A percentile compares a stretch with the other conserved stretches of the same genome.
Conservation (phyloP, 2,113 vertebrate species). For the Stegastes partitus region DNA sequence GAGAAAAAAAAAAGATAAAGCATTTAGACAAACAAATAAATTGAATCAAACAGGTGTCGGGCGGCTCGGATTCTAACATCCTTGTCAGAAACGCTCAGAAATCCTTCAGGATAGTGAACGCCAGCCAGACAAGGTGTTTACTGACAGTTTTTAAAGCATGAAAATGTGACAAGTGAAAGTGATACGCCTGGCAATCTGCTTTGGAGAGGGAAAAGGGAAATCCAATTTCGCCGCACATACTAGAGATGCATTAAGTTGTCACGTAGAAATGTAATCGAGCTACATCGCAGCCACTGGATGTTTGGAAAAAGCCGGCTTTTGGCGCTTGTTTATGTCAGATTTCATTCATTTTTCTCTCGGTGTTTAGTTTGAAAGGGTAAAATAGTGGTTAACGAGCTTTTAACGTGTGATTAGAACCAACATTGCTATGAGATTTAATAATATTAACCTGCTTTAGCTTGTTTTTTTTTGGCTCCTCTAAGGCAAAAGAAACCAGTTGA, state of each 20-base stretch:
- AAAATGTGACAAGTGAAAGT: conserved; percentile 36
- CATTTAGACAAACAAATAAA: conserved; percentile 18
- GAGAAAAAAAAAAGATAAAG: background rate
- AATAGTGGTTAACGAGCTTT: too few relatives aligned
- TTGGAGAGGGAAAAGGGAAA: conserved; percentile 12
- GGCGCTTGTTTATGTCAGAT: background rate
- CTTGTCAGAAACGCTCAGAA: conserved; percentile 23
- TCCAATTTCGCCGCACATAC: conserved; percentile 34
- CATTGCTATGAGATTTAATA: too few relatives aligned
- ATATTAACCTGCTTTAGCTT: too few relatives aligned
- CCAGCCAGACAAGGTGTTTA: conserved; percentile 16
- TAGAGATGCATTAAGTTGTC: conserved; percentile 45
- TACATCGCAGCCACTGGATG: background rate
- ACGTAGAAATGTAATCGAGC: conserved; percentile 18
- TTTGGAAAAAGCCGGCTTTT: background rate
- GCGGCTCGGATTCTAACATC: background rate
- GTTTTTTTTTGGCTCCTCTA: too few relatives aligned
- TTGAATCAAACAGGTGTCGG: conserved; percentile 23
- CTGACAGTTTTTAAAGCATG: conserved; percentile 23
- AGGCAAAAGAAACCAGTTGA: too few relatives aligned
- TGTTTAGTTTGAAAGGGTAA: background rate
- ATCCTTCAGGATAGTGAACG: background rate
- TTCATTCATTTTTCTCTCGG: background rate
- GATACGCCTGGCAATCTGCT: conserved; percentile 24
- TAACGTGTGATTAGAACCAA: too few relatives aligned